Base-by-base conservation (phyloP, 2,113 vertebrate genomes). In the Chroicocephalus ridibundus region DNA sequence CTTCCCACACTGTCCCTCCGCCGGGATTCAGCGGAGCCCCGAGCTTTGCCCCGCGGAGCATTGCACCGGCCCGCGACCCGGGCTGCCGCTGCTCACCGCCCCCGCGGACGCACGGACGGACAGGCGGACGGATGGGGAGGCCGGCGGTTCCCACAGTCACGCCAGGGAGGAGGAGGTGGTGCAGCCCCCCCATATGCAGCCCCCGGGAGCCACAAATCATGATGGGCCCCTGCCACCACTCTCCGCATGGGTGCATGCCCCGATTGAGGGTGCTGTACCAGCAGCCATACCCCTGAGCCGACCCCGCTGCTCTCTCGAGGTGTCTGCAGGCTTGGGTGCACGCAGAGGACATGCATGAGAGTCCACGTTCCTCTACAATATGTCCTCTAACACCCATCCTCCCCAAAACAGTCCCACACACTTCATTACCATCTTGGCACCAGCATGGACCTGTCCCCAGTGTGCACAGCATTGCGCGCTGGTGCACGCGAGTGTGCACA, bases 211-310 rank as follows among this genome's bases (percentile, higher is more conserved):
- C 19, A 5, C 21, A 38, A 52, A 52, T 13, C 34, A 11, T 0
- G 2, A 9, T 60, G 46, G 38, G 21, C 52, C 55, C n/a, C 18
- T 17, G 47, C n/a, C 2, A 15, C 74, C 8, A 0, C n/a, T 20
- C 24, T 11, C 22, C 1, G 3, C 57, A 3, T 0, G 2, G 52
- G 6, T n/a, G 8, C 1, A 0, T 1, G 0, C 12, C 46, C 44
- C 1, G 0, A 2, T 2, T 3, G 61, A 0, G 3, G 51, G 13
- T 34, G 76, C 77, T 44, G 51, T 0, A 9, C 55, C 57, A 3
- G 32, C 51, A 32, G 51, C n/a, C 2, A 0, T n/a, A 5, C 1
- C 77, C 29, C 13, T 1, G 17, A 38, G 36, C 51, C 22, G 38
- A 2, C 5, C 32, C 68, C 0, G 0, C 3, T 1, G 31, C 22